These are phyloP conservation scores for Gryllus bimaculatus DNA, from an alignment of 1,140 invertebrate genomes.

Conservation along the genomic window DNA sequence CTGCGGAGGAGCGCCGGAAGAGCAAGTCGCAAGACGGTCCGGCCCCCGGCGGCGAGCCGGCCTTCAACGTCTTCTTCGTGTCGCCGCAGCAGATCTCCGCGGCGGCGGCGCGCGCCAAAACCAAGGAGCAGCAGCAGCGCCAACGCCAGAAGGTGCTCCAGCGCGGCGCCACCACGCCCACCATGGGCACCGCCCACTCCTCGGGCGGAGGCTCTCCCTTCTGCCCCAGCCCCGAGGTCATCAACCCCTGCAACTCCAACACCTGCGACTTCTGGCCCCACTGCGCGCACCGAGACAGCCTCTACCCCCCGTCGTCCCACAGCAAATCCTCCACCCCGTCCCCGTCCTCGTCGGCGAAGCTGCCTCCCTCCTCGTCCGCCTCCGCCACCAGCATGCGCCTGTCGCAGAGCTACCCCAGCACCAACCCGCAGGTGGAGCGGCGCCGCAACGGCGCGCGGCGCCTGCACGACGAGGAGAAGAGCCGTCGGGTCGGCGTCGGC, in stretches of 20 bases:
- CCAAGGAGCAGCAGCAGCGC: slow-evolving; percentile 27
- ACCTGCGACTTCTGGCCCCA: slow-evolving; percentile 49
- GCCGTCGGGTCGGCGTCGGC: slow-evolving; percentile 8
- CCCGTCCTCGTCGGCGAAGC: background rate
- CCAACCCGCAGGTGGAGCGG: slow-evolving; percentile 25
- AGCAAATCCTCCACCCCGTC: slow-evolving; percentile 20
- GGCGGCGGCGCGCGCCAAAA: slow-evolving; percentile 26
- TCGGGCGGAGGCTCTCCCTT: slow-evolving; percentile 30
- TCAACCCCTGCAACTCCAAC: slow-evolving; percentile 39
- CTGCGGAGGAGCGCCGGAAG: slow-evolving; percentile 2
- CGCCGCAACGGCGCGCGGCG: slow-evolving; percentile 23
- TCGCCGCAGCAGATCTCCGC: slow-evolving; percentile 21
- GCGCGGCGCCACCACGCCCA: slow-evolving; percentile 39
- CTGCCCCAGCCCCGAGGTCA: slow-evolving; percentile 30
- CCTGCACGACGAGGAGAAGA: slow-evolving; percentile 27
- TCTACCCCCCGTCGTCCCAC: slow-evolving; percentile 20
- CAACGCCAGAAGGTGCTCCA: slow-evolving; percentile 34
- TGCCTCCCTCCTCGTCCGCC: slow-evolving; percentile 15
- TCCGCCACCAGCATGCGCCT: slow-evolving; percentile 36
- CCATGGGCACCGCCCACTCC: slow-evolving; percentile 24
- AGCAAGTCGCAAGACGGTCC: slow-evolving; percentile 9
- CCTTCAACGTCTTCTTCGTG: slow-evolving; percentile 41
- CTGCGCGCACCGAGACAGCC: slow-evolving; percentile 39
- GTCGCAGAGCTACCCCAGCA: slow-evolving; percentile 45
- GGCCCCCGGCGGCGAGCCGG: slow-evolving; percentile 10